Base-by-base conservation (phyloP, 2,113 vertebrate genomes). In the Apteryx owenii region DNA sequence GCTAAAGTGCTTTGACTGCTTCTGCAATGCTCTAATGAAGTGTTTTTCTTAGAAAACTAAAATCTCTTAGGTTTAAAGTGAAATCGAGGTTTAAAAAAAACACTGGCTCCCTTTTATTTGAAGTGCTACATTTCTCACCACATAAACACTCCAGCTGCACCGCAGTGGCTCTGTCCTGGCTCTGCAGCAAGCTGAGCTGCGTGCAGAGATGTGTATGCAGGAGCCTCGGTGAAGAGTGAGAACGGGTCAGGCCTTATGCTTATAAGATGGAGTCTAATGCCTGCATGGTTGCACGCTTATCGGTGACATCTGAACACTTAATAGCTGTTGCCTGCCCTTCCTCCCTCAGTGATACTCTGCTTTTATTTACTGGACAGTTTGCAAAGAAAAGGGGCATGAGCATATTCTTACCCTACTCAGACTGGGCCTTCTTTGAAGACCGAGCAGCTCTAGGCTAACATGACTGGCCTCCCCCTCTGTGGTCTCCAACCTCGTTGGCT, bases 181-280 rank as follows among this genome's bases (percentile, higher is more conserved):
- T 71, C 51, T 21, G 3, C n/a, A 36, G 3, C 31, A 36, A 17
- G 40, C 10, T 18, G 58, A 10, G 19, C 1, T 56, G 28, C 46
- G 6, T 7, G 38, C 53, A 20, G 46, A 48, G 60, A 10, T 12
- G 13, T 0, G 1, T 7, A 15, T 0, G 1, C 58, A 62, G 58
- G 50, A 93, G n/a, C 60, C 42, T 23, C 61, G 36, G 23, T 36
- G 64, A n/a, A n/a, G 44, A 33, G 62, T 36, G 16, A 28, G 13
- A 46, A 29, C 9, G 23, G 25, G 28, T 14, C 6, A 44, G 36
- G 33, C 18, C 11, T 42, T 38, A 46, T 12, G 29, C 13, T 58
- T 18, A 29, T 29, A 77, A 71, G 36, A 36, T 44, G 33, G 69
- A 53, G 17, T 9, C 16, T 36, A 28, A 64, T 28, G 38, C 40